Percentiles rank a stretch among this genome's conserved stretches.
Evolutionary conservation across 2,797 vertebrate species (phyloP).

Genomic region (Chelidonichthys spinosus): DNA sequence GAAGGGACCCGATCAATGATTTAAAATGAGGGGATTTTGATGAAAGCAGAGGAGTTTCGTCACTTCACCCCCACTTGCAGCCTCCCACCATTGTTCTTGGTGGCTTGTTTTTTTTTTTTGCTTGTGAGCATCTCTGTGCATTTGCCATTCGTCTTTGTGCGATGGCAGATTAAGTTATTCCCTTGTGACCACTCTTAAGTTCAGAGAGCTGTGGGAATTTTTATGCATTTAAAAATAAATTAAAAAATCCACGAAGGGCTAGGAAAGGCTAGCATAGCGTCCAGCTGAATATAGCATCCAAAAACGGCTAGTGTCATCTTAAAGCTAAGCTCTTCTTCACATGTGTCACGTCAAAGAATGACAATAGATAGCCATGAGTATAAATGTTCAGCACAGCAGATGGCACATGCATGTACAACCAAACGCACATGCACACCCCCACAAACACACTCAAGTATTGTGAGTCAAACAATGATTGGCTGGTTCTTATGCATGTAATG

Average conservation of each 20-base stretch:
- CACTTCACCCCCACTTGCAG: slow-evolving; percentile 52
- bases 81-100: slow-evolving; percentile 44
- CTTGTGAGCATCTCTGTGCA: slow-evolving; percentile 19
- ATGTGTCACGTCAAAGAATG: slow-evolving; percentile 24
- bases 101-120: slow-evolving; percentile 31
- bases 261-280: slow-evolving; percentile 38
- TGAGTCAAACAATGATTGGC: slow-evolving; percentile 75
- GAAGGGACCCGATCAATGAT: slow-evolving; percentile 78
- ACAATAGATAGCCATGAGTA: slow-evolving; percentile 43
- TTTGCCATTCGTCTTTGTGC: slow-evolving; percentile 23
- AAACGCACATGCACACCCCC: slow-evolving; percentile 17
- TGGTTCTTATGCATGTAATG: slow-evolving; percentile 70
- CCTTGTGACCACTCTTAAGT: slow-evolving; percentile 43
- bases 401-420: slow-evolving; percentile 50
- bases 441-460: slow-evolving; percentile 43
- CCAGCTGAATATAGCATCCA: slow-evolving; percentile 35
- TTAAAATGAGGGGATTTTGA: slow-evolving; percentile 74
- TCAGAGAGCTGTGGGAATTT: slow-evolving; percentile 54
- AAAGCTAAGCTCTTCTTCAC: slow-evolving; percentile 30
- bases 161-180: slow-evolving; percentile 48
- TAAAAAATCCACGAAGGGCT: slow-evolving; percentile 12
- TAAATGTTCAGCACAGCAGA: slow-evolving; percentile 62
- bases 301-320: slow-evolving; percentile 31
- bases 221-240: slow-evolving; percentile 56
- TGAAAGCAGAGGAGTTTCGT: slow-evolving; percentile 70